These are phyloP conservation scores for Metaphire vulgaris DNA, from an alignment of 1,140 invertebrate species.

Conservation along the genomic window DNA sequence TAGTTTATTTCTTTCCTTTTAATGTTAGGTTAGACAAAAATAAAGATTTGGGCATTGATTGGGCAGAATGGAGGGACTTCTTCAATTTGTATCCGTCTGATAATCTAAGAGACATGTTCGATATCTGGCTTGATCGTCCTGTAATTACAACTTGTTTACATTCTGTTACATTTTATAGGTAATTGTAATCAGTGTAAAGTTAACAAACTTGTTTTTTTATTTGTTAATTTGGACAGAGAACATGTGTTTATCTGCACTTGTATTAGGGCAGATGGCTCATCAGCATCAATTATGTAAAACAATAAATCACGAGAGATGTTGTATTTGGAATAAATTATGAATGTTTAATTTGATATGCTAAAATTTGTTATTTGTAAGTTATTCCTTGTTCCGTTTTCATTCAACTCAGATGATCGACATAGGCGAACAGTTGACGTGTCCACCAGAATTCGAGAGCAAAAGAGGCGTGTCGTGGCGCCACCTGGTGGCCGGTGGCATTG, in stretches of 20 bases:
- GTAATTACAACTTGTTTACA: conserved; percentile 53
- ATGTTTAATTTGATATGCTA: too few relatives aligned
- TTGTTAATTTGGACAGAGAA: not conserved
- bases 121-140: conserved; percentile 92
- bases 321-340: too few relatives aligned
- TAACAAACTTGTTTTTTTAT: not conserved
- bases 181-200: not conserved
- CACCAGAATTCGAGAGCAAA: conserved; percentile 96
- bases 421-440: conserved; percentile 90
- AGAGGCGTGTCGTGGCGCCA: conserved; percentile 97
- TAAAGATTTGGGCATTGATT: conserved; percentile 87
- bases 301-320: not conserved
- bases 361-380: too few relatives aligned
- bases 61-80: conserved; percentile 94
- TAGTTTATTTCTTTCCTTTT: too few relatives aligned
- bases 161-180: not conserved
- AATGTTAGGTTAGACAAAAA: conserved; percentile 67
- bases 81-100: conserved; percentile 80
- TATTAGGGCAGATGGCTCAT: too few relatives aligned
- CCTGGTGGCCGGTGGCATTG: conserved; percentile 88
- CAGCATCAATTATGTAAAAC: not conserved
- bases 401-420: conserved; percentile 85
- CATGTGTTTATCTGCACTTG: not conserved
- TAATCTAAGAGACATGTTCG: conserved; percentile 81
- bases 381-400: conserved; percentile 15